Conservation (phyloP, 2,797 vertebrate species). For the Phaenicophaeus curvirostris region DNA sequence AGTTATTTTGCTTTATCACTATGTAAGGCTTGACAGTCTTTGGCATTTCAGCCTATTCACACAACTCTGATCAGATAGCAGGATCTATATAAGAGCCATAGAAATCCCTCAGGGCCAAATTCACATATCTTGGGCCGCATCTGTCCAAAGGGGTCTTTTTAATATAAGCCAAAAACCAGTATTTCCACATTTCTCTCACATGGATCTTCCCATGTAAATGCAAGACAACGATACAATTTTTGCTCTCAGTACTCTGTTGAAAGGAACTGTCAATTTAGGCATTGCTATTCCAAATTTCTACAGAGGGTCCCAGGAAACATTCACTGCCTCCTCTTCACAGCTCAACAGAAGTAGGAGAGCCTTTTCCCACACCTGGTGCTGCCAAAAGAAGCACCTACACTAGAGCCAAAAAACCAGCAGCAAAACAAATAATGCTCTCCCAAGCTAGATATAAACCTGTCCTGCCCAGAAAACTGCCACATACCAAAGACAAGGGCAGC, state of each 20-base stretch:
- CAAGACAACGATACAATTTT: background rate
- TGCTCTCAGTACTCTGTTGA: background rate
- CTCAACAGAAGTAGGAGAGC: background rate
- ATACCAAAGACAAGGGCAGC: background rate
- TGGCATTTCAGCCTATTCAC: background rate
- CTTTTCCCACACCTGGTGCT: background rate
- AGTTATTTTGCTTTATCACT: background rate
- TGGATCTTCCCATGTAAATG: background rate
- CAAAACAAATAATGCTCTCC: background rate
- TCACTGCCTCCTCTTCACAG: background rate
- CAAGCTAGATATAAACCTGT: background rate
- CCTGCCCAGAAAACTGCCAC: background rate
- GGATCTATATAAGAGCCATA: background rate
- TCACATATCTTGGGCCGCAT: background rate
- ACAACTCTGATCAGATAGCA: accelerated
- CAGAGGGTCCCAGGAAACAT: background rate
- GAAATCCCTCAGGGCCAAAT: background rate
- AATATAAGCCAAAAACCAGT: background rate
- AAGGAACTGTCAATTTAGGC: background rate
- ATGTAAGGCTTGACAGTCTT: background rate
- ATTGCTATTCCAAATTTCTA: background rate
- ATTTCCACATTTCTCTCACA: background rate
- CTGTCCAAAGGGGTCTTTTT: background rate
- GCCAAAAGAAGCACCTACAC: background rate
- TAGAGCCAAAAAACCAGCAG: background rate